These are phyloP conservation scores for Steinernema carpocapsae DNA, from an alignment of 2,888 invertebrate species.

Conservation along the genomic window DNA sequence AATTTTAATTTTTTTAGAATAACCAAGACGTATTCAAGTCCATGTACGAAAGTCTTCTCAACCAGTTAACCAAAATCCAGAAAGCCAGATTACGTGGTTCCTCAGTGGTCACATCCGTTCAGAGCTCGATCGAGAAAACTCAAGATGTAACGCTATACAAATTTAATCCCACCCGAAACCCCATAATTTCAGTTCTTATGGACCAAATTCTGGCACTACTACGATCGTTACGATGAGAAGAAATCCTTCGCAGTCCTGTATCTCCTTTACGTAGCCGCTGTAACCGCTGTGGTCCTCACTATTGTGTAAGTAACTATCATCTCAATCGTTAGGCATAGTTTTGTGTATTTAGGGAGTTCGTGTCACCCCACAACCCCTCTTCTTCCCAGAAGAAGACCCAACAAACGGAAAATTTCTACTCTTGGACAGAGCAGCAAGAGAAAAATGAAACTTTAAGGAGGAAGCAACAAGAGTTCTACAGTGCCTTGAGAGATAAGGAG, in stretches of 20 bases:
- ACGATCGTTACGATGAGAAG: conserved; percentile 6
- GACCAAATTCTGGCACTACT: conserved; percentile 14
- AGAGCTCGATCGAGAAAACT: background rate
- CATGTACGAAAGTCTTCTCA: too few species aligned
- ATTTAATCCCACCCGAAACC: background rate
- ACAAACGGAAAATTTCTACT: background rate
- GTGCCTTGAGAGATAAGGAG: background rate
- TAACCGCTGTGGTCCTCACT: background rate
- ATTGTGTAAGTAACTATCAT: background rate
- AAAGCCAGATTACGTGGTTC: too few species aligned
- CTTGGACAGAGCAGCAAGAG: background rate
- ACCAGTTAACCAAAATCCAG: too few species aligned
- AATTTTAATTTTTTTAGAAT: too few species aligned
- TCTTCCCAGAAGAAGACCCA: too few species aligned
- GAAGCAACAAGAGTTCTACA: background rate
- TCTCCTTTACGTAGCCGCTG: background rate
- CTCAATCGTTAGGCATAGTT: background rate
- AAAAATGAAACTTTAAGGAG: background rate
- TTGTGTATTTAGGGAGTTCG: background rate
- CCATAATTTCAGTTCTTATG: background rate
- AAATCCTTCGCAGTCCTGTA: background rate
- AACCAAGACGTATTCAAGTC: too few species aligned
- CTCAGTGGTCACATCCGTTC: too few species aligned
- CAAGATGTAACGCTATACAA: background rate
- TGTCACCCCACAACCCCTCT: background rate